These are phyloP conservation scores for Iselma pallidipennis DNA, from an alignment of 2,888 invertebrate species.

Conservation along the genomic window DNA sequence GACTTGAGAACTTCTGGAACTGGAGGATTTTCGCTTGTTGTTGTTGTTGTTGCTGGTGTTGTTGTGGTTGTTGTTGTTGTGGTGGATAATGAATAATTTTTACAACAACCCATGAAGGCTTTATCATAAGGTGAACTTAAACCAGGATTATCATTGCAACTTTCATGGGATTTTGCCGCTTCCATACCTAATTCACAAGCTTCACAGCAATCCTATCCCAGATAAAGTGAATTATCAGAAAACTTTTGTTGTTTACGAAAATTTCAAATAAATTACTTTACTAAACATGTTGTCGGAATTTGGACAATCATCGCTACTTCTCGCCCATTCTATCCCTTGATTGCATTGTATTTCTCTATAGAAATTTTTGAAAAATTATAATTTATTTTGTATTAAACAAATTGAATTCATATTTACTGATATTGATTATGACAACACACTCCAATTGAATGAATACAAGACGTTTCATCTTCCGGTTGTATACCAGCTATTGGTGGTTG, in stretches of 20 bases:
- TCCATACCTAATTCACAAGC: slow-evolving; percentile 67
- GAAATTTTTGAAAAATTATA: slow-evolving; percentile 30
- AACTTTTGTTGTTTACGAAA: slow-evolving; percentile 14
- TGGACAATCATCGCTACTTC: slow-evolving; percentile 45
- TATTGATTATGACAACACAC: slow-evolving; percentile 65
- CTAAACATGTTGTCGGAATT: neutral
- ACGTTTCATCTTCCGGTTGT: slow-evolving; percentile 61
- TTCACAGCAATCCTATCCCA: slow-evolving; percentile 63
- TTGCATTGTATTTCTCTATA: slow-evolving; percentile 58
- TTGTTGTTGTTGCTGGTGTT: slow-evolving; percentile 28
- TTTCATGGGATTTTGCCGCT: slow-evolving; percentile 60
- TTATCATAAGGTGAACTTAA: slow-evolving; percentile 64
- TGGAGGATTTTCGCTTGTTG: slow-evolving; percentile 25
- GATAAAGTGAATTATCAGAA: slow-evolving; percentile 8
- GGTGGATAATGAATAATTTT: slow-evolving; percentile 37
- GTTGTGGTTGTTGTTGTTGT: slow-evolving; percentile 31
- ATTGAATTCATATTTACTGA: slow-evolving; percentile 9
- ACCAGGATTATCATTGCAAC: slow-evolving; percentile 62
- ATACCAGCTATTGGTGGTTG: slow-evolving; percentile 59
- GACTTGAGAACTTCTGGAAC: slow-evolving; percentile 13
- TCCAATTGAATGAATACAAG: slow-evolving; percentile 66
- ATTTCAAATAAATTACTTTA: neutral
- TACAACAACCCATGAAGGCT: slow-evolving; percentile 66
- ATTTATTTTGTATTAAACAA: slow-evolving; percentile 3
- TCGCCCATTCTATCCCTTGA: slow-evolving; percentile 59